Evolutionary conservation across 2,113 vertebrate species (phyloP).

Genomic region (Xyliphius kryptos): DNA sequence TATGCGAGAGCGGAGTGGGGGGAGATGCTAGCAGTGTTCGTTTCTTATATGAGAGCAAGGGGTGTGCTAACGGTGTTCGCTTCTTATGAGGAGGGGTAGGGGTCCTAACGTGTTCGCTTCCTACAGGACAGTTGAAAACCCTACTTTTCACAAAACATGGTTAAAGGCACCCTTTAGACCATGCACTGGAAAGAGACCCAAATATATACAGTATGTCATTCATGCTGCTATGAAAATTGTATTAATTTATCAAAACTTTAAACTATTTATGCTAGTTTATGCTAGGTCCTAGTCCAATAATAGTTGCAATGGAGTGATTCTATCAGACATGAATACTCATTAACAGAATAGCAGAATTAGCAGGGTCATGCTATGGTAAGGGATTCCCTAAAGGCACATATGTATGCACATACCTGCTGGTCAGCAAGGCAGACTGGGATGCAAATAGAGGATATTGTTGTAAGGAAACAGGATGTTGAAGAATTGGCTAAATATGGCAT

Average conservation of each 20-base stretch:
- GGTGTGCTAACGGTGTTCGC: too few species aligned
- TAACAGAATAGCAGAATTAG: not conserved
- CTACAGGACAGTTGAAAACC: too few species aligned
- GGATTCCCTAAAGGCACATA: not conserved
- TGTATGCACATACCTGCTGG: not conserved
- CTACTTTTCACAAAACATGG: not conserved
- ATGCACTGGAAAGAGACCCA: not conserved
- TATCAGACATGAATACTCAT: not conserved
- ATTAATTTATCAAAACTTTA: too few species aligned
- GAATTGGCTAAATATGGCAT: not conserved
- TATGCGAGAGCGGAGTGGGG: too few species aligned
- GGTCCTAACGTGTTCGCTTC: too few species aligned
- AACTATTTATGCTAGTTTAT: too few species aligned
- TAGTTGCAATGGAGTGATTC: not conserved
- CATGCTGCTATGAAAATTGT: not conserved
- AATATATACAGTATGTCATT: not conserved
- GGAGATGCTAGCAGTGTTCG: too few species aligned
- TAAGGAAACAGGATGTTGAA: not conserved
- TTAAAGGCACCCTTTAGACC: not conserved
- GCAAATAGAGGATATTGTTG: not conserved
- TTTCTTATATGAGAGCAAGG: too few species aligned
- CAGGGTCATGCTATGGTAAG: constrained; percentile 4
- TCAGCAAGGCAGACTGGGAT: not conserved
- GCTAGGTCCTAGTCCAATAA: too few species aligned
- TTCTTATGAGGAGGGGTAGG: too few species aligned